Percentiles rank a stretch among this genome's conserved stretches.
These are phyloP conservation scores for Blera fallax DNA, from an alignment of 2,888 invertebrate species.

Conservation along the genomic window DNA sequence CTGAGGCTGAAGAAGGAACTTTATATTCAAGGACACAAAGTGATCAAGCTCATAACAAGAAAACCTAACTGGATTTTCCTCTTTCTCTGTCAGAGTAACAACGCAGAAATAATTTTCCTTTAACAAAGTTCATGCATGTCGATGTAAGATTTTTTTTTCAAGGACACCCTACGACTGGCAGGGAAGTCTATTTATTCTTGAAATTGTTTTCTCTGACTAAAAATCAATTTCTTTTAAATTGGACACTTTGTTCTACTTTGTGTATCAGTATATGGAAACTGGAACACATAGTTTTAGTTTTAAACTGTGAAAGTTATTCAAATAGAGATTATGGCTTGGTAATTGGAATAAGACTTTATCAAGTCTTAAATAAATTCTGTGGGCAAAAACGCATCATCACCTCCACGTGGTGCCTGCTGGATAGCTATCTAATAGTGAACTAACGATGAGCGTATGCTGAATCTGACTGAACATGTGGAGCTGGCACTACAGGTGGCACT, in stretches of 20 bases:
- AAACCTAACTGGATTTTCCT: constrained; percentile 24
- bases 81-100: not conserved
- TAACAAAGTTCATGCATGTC: constrained; percentile 16
- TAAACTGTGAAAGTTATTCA: not conserved
- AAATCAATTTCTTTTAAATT: constrained; percentile 26
- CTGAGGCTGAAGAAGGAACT: constrained; percentile 11
- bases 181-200: not conserved
- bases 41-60: not conserved
- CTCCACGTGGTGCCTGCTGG: too few relatives aligned
- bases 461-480: too few relatives aligned
- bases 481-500: too few relatives aligned
- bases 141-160: constrained; percentile 17
- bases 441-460: too few relatives aligned
- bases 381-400: too few relatives aligned
- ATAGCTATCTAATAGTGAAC: too few relatives aligned
- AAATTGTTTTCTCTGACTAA: not conserved
- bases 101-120: constrained; percentile 13
- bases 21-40: constrained; percentile 28
- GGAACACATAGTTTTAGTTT: not conserved
- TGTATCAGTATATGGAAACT: not conserved
- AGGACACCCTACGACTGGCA: not conserved
- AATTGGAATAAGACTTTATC: too few relatives aligned
- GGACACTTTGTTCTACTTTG: constrained; percentile 1
- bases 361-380: too few relatives aligned
- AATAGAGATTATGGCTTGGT: not conserved